Evolutionary conservation across 2,888 invertebrate genomes (phyloP), one percentile per base, ranked within the genome.

Genomic region (Lampropteryx suffumata): DNA sequence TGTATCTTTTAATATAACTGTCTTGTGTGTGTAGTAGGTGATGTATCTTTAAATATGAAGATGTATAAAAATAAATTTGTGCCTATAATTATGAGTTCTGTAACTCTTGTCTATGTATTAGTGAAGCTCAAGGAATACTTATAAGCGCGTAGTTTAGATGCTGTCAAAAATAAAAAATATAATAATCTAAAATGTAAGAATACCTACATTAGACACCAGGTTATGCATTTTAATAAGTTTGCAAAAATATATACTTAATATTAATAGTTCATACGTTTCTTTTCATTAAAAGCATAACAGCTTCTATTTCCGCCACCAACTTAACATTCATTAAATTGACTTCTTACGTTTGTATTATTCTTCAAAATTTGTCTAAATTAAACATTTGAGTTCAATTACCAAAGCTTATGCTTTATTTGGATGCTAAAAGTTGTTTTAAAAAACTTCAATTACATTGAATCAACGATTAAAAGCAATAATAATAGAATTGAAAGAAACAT

Each of bases 141-240:
- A 73, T 89, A 89, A 89, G 87, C 83, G 75, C 75, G 82, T 89
- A 88, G 86, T 81, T 70, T 84, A 87, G 84, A 81, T 75, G 84
- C 85, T 82, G 82, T 79, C 82, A 62, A 76, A 74, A 74, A 70
- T 57, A 55, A 69, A 74, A 61, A 58, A 66, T 59, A 65, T 55
- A 68, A 64, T 62, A 66, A 67, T 40, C 51, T 57, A 63, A 79
- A 74, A 69, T 65, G 60, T 78, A 79, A 78, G 76, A 52, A 71
- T 74, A 73, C n/a, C n/a, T n/a, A n/a, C 65, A 71, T 80, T 71
- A 71, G 73, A 75, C 64, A 76, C 85, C 88, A 85, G 86, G 69
- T 68, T 76, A 50, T 85, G 86, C 85, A 87, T 86, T 87, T 80
- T 65, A 39, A 62, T 68, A 69, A 57, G 64, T 69, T 71, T 55